Percentiles rank a stretch among this genome's conserved stretches.
Conservation (phyloP, 2,113 vertebrate genomes). For the Phoxinus phoxinus region DNA sequence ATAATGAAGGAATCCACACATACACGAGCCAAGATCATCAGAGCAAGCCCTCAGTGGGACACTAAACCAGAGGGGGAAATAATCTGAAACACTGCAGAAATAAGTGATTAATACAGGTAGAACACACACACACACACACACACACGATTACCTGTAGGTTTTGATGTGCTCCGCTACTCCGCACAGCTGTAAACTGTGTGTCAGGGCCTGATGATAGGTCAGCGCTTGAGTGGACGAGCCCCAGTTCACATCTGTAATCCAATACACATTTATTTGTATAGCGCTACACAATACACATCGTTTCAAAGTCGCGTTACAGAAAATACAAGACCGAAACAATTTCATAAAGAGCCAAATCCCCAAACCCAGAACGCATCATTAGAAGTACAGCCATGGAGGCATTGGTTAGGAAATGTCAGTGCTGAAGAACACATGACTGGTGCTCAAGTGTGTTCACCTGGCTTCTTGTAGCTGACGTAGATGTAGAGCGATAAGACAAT, state of each 20-base stretch:
- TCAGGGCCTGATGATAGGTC: constrained; percentile 93
- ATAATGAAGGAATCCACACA: too few relatives aligned
- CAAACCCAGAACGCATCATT: background rate
- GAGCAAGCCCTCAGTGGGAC: too few relatives aligned
- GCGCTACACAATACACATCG: too few relatives aligned
- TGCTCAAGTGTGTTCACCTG: constrained; percentile 75
- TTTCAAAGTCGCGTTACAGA: too few relatives aligned
- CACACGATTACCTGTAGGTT: constrained; percentile 83
- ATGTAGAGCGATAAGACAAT: constrained; percentile 96
- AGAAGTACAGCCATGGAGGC: background rate
- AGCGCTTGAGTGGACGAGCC: constrained; percentile 97
- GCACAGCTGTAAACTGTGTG: constrained; percentile 92
- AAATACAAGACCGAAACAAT: background rate
- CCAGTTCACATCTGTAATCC: constrained; percentile 94
- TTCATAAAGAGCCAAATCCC: background rate
- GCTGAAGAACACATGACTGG: background rate
- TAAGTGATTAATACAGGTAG: background rate
- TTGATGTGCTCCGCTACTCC: constrained; percentile 97
- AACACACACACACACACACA: background rate
- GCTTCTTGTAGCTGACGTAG: constrained; percentile 98
- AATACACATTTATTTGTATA: too few relatives aligned
- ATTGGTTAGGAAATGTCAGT: background rate
- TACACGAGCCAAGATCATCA: too few relatives aligned
- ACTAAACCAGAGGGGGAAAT: too few relatives aligned
- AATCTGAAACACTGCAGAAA: too few relatives aligned